Conservation (phyloP, 2,888 invertebrate genomes). For the Rhyacophila evoluta region DNA sequence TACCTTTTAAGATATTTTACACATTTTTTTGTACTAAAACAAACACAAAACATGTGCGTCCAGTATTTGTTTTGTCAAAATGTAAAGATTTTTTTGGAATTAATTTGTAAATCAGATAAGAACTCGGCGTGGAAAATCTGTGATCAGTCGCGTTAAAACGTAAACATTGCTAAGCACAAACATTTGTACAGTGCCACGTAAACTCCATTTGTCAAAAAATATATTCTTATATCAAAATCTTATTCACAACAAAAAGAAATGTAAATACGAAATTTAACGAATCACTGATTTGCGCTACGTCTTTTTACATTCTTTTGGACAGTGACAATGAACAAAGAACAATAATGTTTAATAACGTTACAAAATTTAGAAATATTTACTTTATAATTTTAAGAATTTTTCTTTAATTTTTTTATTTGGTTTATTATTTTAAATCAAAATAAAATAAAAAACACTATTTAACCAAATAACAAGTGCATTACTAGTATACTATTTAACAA, state of each 20-base stretch:
- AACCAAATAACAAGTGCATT: too few species aligned
- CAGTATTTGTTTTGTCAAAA: too few species aligned
- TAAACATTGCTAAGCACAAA: background rate
- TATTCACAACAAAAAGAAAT: background rate
- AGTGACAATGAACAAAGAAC: background rate
- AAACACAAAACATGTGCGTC: too few species aligned
- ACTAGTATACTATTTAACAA: too few species aligned
- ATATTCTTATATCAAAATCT: background rate
- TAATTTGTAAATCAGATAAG: background rate
- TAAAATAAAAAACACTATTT: too few species aligned
- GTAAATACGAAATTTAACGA: conserved; percentile 21
- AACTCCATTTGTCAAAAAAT: conserved; percentile 3
- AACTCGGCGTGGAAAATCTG: background rate
- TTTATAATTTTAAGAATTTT: too few species aligned
- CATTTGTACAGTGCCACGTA: background rate
- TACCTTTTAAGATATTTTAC: too few species aligned
- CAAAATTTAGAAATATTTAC: too few species aligned
- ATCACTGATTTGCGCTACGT: conserved; percentile 8
- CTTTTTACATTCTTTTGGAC: background rate
- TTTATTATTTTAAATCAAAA: too few species aligned
- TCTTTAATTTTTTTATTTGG: too few species aligned
- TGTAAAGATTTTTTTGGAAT: background rate
- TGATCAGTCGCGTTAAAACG: background rate
- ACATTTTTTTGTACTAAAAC: too few species aligned
- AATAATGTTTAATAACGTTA: too few species aligned